These are phyloP conservation scores for Alexandromys fortis DNA, from an alignment of 2,113 vertebrate species.

Conservation along the genomic window DNA sequence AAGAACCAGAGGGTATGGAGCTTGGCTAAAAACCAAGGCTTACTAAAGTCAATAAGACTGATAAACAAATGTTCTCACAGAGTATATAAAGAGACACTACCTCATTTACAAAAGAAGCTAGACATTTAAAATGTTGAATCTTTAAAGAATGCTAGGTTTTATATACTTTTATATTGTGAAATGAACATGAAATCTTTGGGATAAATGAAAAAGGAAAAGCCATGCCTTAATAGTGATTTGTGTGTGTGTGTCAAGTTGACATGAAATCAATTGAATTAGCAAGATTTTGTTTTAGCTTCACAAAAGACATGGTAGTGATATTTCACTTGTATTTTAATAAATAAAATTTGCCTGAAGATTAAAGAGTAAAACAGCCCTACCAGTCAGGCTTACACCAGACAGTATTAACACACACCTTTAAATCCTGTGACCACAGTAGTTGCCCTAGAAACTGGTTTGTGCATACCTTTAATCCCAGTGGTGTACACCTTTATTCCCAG, in stretches of 20 bases:
- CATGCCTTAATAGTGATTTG: not conserved
- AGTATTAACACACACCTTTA: too few species aligned
- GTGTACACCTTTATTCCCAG: too few species aligned
- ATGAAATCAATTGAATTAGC: not conserved
- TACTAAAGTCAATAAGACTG: not conserved
- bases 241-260: not conserved
- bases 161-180: not conserved
- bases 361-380: too few species aligned
- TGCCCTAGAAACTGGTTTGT: too few species aligned
- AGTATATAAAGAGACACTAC: not conserved
- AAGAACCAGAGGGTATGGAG: not conserved
- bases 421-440: too few species aligned
- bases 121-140: not conserved
- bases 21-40: not conserved
- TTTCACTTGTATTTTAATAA: too few species aligned
- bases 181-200: not conserved
- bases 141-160: not conserved
- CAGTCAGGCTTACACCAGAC: too few species aligned
- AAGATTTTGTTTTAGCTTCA: not conserved
- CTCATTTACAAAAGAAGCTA: not conserved
- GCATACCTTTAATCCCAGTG: too few species aligned
- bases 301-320: too few species aligned
- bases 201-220: not conserved
- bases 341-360: too few species aligned
- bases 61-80: not conserved